A percentile compares a stretch with the other conserved stretches of the same genome.
Conservation (phyloP, 37 sponge, comb jelly and placozoan genomes). For the Halisarca cf. caerulea region DNA sequence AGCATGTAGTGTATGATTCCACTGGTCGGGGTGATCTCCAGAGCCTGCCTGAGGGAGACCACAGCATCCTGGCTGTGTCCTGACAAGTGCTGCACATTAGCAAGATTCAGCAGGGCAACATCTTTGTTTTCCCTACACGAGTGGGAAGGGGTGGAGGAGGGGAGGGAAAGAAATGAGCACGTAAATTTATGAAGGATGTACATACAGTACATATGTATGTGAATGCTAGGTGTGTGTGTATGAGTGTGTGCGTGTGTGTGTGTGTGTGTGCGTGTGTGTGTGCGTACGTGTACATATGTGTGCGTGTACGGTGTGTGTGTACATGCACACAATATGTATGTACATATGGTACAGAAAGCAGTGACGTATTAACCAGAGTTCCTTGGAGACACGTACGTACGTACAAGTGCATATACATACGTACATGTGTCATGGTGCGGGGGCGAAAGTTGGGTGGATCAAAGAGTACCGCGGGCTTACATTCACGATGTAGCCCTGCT, state of each 20-base stretch:
- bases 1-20: conserved; percentile 63
- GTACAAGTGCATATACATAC: too few relatives aligned
- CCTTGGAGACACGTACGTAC: too few relatives aligned
- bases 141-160: neutral
- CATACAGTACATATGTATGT: neutral
- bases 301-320: too few relatives aligned
- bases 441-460: too few relatives aligned
- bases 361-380: too few relatives aligned
- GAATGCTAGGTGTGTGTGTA: conserved; percentile 2
- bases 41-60: conserved; percentile 41
- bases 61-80: conserved; percentile 61
- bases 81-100: conserved; percentile 68
- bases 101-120: conserved; percentile 69
- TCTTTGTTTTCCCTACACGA: conserved; percentile 48
- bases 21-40: conserved; percentile 33
- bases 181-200: neutral
- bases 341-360: too few relatives aligned
- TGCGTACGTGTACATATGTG: neutral
- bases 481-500: too few relatives aligned
- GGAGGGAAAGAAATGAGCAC: neutral
- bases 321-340: too few relatives aligned
- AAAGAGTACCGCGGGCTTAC: too few relatives aligned
- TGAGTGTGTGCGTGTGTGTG: conserved; percentile 29
- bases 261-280: neutral
- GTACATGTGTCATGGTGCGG: too few relatives aligned